Evolutionary conservation across 2,888 invertebrate genomes (phyloP).

Genomic region (Phoenoteleia sp.): DNA sequence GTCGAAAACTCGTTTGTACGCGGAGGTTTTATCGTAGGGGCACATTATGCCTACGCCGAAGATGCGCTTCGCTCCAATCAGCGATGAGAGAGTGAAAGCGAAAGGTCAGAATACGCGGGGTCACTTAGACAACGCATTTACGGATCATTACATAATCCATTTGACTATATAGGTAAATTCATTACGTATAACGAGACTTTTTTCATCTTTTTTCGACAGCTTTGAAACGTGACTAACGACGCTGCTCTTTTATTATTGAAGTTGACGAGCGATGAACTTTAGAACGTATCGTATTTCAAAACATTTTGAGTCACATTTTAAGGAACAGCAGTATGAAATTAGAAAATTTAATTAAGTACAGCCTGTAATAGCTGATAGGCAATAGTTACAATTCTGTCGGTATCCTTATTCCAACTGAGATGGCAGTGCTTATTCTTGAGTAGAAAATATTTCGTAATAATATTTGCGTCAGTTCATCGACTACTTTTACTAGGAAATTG

Average conservation of each 20-base stretch:
- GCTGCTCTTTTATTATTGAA: conserved; percentile 56
- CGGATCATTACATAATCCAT: conserved; percentile 73
- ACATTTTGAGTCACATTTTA: conserved; percentile 44
- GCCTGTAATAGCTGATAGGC: conserved; percentile 7
- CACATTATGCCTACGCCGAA: conserved; percentile 53
- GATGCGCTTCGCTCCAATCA: conserved; percentile 75
- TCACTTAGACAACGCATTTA: conserved; percentile 83
- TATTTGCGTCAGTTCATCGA: conserved; percentile 47
- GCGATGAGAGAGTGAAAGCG: conserved; percentile 84
- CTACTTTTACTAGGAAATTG: conserved; percentile 46
- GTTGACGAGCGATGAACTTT: conserved; percentile 64
- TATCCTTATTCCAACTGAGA: conserved; percentile 5
- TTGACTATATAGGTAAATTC: conserved; percentile 68
- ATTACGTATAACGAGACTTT: conserved; percentile 68
- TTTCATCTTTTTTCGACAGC: conserved; percentile 64
- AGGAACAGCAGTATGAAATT: conserved; percentile 14
- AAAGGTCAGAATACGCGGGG: conserved; percentile 85
- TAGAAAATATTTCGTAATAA: conserved; percentile 43
- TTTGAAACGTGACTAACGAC: conserved; percentile 65
- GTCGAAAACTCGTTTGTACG: conserved; percentile 54
- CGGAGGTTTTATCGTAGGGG: conserved; percentile 53
- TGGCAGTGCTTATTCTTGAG: not conserved
- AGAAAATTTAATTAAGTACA: conserved; percentile 34
- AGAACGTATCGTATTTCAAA: conserved; percentile 57
- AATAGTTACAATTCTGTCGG: not conserved